Conservation (phyloP, 2,888 invertebrate genomes). For the Caenorhabditis sp. region DNA sequence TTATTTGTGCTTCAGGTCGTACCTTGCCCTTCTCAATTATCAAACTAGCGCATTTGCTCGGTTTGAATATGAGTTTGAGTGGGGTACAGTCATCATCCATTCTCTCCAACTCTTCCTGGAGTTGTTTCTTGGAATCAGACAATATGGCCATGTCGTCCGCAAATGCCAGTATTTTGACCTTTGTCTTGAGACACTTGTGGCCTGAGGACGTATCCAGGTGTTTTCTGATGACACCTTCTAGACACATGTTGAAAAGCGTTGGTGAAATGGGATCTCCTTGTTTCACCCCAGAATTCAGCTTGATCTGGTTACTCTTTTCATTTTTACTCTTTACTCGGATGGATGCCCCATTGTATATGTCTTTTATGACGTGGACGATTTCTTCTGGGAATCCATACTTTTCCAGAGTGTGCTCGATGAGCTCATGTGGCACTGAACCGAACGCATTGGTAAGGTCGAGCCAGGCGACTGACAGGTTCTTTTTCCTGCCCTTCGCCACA, state of each 20-base stretch:
- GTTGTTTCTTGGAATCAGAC: not conserved
- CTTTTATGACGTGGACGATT: not conserved
- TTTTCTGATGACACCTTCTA: conserved; percentile 68
- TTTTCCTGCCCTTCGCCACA: not conserved
- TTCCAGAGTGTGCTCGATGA: not conserved
- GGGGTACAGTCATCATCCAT: not conserved
- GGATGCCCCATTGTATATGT: not conserved
- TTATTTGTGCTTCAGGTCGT: not conserved
- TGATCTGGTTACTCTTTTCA: conserved; percentile 38
- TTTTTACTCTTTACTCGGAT: not conserved
- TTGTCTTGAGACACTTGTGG: not conserved
- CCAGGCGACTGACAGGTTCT: conserved; percentile 76
- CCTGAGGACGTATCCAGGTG: not conserved
- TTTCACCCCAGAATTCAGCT: conserved; percentile 71
- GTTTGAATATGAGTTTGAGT: conserved; percentile 30
- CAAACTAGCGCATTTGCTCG: conserved; percentile 35
- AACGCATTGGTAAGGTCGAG: conserved; percentile 80
- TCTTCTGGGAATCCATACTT: not conserved
- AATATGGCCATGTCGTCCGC: conserved; percentile 35
- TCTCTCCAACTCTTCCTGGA: not conserved
- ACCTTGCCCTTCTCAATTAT: not conserved
- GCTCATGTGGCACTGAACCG: conserved; percentile 78
- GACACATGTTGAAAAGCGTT: conserved; percentile 77
- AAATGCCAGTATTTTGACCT: conserved; percentile 1
- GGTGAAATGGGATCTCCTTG: conserved; percentile 79